Evolutionary conservation across 2,888 invertebrate genomes (phyloP), one percentile per base, ranked within the genome.

Genomic region (Papilio elwesi): DNA sequence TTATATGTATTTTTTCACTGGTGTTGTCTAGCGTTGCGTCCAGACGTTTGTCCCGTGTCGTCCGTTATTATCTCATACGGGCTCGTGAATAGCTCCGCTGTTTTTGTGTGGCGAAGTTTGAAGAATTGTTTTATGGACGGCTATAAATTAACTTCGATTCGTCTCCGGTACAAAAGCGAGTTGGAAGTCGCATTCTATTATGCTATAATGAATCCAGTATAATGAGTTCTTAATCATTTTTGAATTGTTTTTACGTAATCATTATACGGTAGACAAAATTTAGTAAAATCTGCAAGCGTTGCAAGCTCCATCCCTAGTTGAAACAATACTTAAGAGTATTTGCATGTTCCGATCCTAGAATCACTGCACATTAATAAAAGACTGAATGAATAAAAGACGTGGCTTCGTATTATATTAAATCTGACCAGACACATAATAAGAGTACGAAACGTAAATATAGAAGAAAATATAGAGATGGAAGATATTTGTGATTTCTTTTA

Each of bases 41-140:
- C 82, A 86, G 83, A 88, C 89, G 90, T 89, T 91, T 91, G 91
- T 92, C 87, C 89, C 85, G 84, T 86, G 89, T 89, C 85, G 89
- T 89, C 85, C 79, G 77, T 87, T 88, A 90, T 93, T 92, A 91
- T 92, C 89, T 91, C 88, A 87, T 87, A 87, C 82, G 84, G 84
- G 84, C 79, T 79, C 83, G 85, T 92, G 89, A 90, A 92, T 91
- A 88, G 88, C 82, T 77, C 76, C 80, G 74, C 83, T 84, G 87
- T 92, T 92, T 92, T 92, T 92, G 43, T 92, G 89, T 91, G 90
- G 90, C 83, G 79, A 83, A 87, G 81, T 90, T 91, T 87, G 86
- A 87, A 91, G 91, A 91, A 93, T 92, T 92, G 91, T 92, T 93
- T 93, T 92, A 93, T 91, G 88, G 85, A 77, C 78, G 82, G 82